Percentiles rank a stretch among this genome's conserved stretches.
Conservation (phyloP, 2,797 vertebrate species). For the Fistularia commersonii region DNA sequence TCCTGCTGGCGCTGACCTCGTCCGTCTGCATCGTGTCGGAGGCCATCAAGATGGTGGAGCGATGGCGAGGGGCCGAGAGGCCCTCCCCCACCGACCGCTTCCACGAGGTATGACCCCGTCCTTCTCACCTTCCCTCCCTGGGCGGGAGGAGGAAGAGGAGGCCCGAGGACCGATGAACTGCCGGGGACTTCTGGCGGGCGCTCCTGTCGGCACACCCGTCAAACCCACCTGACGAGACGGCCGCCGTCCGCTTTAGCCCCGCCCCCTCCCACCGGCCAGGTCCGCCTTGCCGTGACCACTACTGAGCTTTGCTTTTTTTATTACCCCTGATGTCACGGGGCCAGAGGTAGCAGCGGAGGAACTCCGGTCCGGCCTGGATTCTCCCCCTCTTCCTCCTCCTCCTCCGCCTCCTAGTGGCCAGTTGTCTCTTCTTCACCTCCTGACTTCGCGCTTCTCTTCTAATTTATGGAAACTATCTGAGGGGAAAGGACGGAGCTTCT, state of each 20-base stretch:
- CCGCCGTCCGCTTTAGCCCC: neutral
- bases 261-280: no score
- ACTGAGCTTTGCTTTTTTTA: no score
- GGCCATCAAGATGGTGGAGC: slow-evolving; percentile 89
- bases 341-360: no score
- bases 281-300: no score
- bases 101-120: slow-evolving; percentile 91
- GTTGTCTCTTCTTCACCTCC: no score
- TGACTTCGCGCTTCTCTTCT: no score
- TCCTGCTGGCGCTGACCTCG: slow-evolving; percentile 90
- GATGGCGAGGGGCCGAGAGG: slow-evolving; percentile 61
- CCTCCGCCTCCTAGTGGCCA: no score
- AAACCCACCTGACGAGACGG: neutral
- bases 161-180: slow-evolving; percentile 29
- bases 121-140: slow-evolving; percentile 34
- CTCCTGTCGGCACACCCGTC: neutral
- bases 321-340: no score
- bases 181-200: slow-evolving; percentile 2
- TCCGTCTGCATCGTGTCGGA: slow-evolving; percentile 92
- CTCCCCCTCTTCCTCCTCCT: no score
- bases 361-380: no score
- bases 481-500: no score
- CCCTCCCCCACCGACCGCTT: slow-evolving; percentile 72
- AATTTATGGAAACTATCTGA: no score
- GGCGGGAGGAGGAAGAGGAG: slow-evolving; percentile 33